These are phyloP conservation scores for Xiphophorus hellerii DNA, from an alignment of 2,113 vertebrate genomes.

Conservation along the genomic window DNA sequence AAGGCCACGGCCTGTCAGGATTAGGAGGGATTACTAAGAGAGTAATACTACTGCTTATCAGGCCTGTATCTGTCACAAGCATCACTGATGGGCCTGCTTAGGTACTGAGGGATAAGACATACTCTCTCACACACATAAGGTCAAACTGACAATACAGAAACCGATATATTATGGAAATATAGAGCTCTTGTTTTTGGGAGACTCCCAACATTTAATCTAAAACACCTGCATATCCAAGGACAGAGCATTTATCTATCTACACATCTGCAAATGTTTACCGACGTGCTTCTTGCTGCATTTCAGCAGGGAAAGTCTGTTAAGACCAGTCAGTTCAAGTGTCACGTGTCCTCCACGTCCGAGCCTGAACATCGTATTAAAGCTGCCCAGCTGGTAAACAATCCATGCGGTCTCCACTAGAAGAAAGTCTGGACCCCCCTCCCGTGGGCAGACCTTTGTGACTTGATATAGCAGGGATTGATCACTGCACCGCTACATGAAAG, in stretches of 20 bases:
- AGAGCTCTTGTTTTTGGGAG: no score
- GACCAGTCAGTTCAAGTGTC: not conserved
- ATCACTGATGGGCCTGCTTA: conserved; percentile 51
- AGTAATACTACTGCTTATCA: conserved; percentile 75
- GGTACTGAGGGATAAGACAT: conserved; percentile 20
- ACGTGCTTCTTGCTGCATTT: not conserved
- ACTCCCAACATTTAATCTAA: not conserved
- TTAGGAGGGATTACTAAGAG: conserved; percentile 77
- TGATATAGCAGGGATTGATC: conserved; percentile 48
- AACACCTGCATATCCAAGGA: not conserved
- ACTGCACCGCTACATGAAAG: conserved; percentile 26
- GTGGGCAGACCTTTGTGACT: conserved; percentile 37
- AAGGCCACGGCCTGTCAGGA: conserved; percentile 63
- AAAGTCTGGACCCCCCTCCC: not conserved
- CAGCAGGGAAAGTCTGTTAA: not conserved
- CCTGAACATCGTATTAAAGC: not conserved
- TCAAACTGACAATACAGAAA: conserved; percentile 15
- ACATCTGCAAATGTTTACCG: not conserved
- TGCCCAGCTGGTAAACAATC: not conserved
- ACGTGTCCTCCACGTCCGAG: not conserved
- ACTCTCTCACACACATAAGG: conserved; percentile 8
- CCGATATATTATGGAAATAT: not conserved
- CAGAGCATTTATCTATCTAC: not conserved
- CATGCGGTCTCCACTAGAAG: conserved; percentile 1
- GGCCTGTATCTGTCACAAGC: conserved; percentile 56